Evolutionary conservation across 2,113 vertebrate species (phyloP), one percentile per base, ranked within the genome.

Genomic region (Misgurnus mizolepis): DNA sequence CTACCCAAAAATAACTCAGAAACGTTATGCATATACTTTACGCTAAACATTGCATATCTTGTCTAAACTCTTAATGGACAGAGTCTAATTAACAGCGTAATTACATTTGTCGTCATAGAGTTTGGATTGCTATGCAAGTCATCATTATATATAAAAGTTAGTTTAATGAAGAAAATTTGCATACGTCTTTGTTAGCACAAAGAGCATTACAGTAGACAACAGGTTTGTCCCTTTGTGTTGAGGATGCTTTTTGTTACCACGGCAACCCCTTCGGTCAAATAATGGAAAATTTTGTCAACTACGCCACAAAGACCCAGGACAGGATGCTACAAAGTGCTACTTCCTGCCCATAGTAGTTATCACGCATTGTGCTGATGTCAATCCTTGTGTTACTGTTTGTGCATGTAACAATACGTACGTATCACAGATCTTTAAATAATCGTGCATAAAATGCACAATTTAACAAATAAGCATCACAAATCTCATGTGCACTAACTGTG

Each of bases 281-380:
- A 87, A 50, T 88, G 90, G 92, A 94, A 94, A 89, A 78, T 91
- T 88, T 84, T 86, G 85, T 90, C 87, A 86, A n/a, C 56, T n/a
- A 4, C 58, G 58, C 76, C 77, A 43, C 78, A 86, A 67, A 61
- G 90, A 87, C 87, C 83, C 61, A 88, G 81, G 84, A 82, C 76
- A 85, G 89, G 84, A 80, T 84, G 83, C 82, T 74, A 62, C 76
- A 89, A 27, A 70, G 67, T 82, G 85, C 68, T 72, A 85, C 90
- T 91, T 93, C 92, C 92, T 93, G 92, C 91, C 86, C 86, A 69
- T 70, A 83, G 62, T 47, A 69, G 70, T 68, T 76, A 65, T 78
- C 72, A 22, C 76, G 83, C 75, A 68, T 50, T 67, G 56, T 77
- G 53, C 43, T 53, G 66, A 53, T 70, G 17, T 11, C 40, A 45